Base-by-base conservation (phyloP, 2,113 vertebrate genomes). In the Atherinomorus stipes region DNA sequence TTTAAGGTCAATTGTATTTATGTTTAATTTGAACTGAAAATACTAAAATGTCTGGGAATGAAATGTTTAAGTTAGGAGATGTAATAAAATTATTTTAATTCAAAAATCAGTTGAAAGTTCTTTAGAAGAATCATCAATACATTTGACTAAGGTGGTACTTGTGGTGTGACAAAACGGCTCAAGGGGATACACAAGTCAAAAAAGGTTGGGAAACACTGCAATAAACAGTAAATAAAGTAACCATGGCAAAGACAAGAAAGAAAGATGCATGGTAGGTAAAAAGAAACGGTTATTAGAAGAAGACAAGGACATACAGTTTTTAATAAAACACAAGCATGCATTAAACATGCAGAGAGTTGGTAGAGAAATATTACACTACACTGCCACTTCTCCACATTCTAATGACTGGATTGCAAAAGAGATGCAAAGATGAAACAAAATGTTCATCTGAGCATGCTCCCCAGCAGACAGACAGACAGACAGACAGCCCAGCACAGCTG, bases 381-480 rank as follows among this genome's bases (percentile, higher is more conserved):
- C 23, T 38, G 0, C 11, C 34, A 65, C 47, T 37, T 65, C 64
- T 69, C 64, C 22, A 69, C 80, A 84, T 79, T 76, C 64, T 71
- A 56, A 72, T 51, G 44, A 71, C 53, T 71, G 49, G 40, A 69
- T 52, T 45, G 60, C 10, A 15, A 69, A 59, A 56, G 58, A 74
- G 76, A 85, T 71, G 77, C 71, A 85, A 58, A 85, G 67, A 82
- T 76, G 66, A 83, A 34, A 38, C 28, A 26, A 47, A 31, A 2
- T 42, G 42, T 70, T 83, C 54, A 85, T 86, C 64, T 69, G 66
- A 80, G 66, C 82, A 81, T 76, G 58, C 77, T 83, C 9, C 74
- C 78, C 34, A 49, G 66, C 65, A 74, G 76, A 74, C 85, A 89
- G 87, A 76, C 74, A 80, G 88, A 72, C 82, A 76, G 67, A 76